A percentile compares a stretch with the other conserved stretches of the same genome.
These are phyloP conservation scores for Echinometra lucunter DNA, from an alignment of 53 echinoderm and acorn worm species.

Conservation along the genomic window DNA sequence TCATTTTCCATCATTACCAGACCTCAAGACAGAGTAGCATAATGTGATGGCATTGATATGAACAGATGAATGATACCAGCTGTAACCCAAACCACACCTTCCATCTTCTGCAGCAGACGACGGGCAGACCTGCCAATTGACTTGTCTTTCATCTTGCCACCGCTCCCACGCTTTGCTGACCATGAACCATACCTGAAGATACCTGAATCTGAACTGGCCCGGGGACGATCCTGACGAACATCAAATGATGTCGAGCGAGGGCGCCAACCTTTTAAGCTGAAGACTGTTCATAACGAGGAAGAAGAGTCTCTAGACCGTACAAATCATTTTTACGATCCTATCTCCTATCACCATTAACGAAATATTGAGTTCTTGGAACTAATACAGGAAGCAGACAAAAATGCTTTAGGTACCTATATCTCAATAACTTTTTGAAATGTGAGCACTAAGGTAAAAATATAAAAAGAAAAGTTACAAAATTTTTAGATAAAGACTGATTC, in stretches of 20 bases:
- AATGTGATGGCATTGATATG: not conserved
- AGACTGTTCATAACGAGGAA: conserved; percentile 34
- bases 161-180: conserved; percentile 55
- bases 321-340: not conserved
- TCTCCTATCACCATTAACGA: not conserved
- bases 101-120: conserved; percentile 32
- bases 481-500: not conserved
- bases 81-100: conserved; percentile 38
- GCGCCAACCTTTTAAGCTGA: conserved; percentile 30
- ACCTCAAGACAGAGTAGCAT: not conserved
- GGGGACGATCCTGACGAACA: not conserved
- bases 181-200: conserved; percentile 53
- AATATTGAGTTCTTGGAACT: not conserved
- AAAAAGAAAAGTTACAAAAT: not conserved
- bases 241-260: conserved; percentile 38
- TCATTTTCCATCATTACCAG: not conserved
- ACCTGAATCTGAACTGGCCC: not conserved
- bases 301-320: not conserved
- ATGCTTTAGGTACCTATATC: not conserved
- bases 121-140: not conserved
- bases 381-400: not conserved
- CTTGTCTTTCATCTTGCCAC: conserved; percentile 54
- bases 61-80: not conserved
- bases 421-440: no score
- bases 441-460: not conserved